Conservation (phyloP, 2,113 vertebrate species). For the Stigmatopora nigra region DNA sequence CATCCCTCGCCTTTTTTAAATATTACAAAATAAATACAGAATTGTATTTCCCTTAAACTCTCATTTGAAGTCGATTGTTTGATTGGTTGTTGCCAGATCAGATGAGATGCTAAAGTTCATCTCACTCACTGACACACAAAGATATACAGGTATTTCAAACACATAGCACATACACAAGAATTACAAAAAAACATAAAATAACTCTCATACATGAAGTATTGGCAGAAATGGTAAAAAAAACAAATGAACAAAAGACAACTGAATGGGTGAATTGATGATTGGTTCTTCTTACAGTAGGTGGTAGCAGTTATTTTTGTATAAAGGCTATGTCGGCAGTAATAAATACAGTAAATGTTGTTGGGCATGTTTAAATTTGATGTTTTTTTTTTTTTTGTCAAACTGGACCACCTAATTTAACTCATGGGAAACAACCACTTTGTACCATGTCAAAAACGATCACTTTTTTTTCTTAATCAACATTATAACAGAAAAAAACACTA, state of each 20-base stretch:
- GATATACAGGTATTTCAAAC: constrained; percentile 7
- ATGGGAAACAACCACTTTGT: background rate
- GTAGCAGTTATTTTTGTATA: constrained; percentile 19
- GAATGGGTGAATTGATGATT: constrained; percentile 5
- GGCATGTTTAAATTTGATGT: background rate
- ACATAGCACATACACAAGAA: constrained; percentile 33
- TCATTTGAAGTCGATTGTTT: constrained; percentile 34
- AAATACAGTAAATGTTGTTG: background rate
- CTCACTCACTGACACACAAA: constrained; percentile 39
- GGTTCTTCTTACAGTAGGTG: constrained; percentile 39
- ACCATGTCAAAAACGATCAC: too few relatives aligned
- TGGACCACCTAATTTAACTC: background rate
- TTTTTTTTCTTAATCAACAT: background rate
- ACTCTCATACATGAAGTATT: constrained; percentile 17
- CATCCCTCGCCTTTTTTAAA: constrained; percentile 44
- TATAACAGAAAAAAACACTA: background rate
- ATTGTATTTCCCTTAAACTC: constrained; percentile 10
- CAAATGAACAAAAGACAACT: background rate
- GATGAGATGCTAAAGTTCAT: constrained; percentile 42
- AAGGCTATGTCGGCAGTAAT: background rate
- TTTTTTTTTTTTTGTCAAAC: background rate
- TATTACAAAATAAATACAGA: constrained; percentile 28
- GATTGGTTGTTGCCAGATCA: constrained; percentile 42
- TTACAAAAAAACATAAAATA: constrained; percentile 32
- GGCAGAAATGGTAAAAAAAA: constrained; percentile 30